A percentile compares a stretch with the other conserved stretches of the same genome.
These are phyloP conservation scores for Rhyacophila evoluta DNA, from an alignment of 2,888 invertebrate genomes.

Conservation along the genomic window DNA sequence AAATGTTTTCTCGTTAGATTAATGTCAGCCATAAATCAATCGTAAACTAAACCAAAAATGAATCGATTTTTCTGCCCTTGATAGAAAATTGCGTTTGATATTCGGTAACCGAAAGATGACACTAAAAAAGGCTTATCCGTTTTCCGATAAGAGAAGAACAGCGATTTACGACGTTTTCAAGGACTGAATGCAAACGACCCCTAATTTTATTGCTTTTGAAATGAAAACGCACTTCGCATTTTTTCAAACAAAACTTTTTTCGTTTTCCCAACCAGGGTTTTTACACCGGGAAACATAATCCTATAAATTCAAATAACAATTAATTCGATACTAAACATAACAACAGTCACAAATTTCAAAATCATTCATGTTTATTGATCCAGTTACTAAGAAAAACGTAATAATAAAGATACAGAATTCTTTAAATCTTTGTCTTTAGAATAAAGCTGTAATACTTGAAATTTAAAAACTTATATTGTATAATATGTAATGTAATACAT, in stretches of 20 bases:
- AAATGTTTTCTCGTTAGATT: not conserved
- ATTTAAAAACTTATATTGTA: too few species aligned
- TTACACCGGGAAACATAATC: too few species aligned
- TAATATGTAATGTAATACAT: too few species aligned
- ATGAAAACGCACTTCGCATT: constrained; percentile 40
- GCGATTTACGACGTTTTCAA: constrained; percentile 43
- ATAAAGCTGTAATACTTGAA: too few species aligned
- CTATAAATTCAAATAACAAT: too few species aligned
- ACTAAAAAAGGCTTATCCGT: constrained; percentile 37
- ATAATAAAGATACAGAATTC: too few species aligned
- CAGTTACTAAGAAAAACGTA: too few species aligned
- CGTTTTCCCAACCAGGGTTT: not conserved
- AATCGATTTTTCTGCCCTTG: constrained; percentile 1
- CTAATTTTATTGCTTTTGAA: constrained; percentile 47
- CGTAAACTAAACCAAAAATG: constrained; percentile 6
- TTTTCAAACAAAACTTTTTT: constrained; percentile 12
- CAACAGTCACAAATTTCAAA: too few species aligned
- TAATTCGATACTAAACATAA: too few species aligned
- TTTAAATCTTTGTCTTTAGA: too few species aligned
- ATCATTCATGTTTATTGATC: too few species aligned
- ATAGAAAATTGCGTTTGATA: constrained; percentile 13
- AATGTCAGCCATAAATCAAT: not conserved
- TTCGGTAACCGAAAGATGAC: constrained; percentile 35
- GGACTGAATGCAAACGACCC: constrained; percentile 42
- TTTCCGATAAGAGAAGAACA: constrained; percentile 25